A percentile compares a stretch with the other conserved stretches of the same genome.
Evolutionary conservation across 2,888 invertebrate genomes (phyloP).

Genomic region (Phyto melanocephala): DNA sequence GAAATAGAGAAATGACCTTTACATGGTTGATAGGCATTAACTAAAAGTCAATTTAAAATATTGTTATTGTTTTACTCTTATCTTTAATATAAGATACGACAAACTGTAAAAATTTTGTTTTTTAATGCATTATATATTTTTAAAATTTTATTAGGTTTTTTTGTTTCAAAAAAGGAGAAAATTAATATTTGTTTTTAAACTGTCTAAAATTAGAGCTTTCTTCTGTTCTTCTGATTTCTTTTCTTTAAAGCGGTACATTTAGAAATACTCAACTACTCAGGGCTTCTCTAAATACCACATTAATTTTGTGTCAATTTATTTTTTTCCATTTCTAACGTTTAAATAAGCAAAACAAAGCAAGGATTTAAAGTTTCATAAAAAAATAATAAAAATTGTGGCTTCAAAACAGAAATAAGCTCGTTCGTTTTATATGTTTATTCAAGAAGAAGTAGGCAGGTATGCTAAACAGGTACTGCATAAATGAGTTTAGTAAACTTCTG

Average conservation of each 20-base stretch:
- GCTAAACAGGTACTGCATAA: too few relatives aligned
- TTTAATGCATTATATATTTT: background rate
- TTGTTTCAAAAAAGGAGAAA: background rate
- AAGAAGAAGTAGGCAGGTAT: background rate
- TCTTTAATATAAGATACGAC: background rate
- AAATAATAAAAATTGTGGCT: background rate
- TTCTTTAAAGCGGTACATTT: background rate
- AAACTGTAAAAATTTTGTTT: background rate
- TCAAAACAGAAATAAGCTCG: background rate
- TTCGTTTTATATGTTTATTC: background rate
- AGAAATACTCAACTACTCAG: background rate
- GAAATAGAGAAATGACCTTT: too few relatives aligned
- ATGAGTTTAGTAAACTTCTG: too few relatives aligned
- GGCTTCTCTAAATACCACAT: slow-evolving; percentile 8
- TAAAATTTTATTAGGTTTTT: background rate
- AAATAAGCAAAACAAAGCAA: background rate
- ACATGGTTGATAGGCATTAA: too few relatives aligned
- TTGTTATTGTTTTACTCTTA: too few relatives aligned
- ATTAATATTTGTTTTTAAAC: background rate
- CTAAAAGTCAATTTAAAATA: too few relatives aligned
- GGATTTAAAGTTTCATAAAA: background rate
- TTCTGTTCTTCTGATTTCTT: background rate
- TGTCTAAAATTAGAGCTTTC: background rate
- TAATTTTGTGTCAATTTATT: background rate
- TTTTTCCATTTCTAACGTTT: background rate